phyloP scores from a whole-genome alignment of 64 coral and sea anemone genomes.

The Montipora foliosa region DNA sequence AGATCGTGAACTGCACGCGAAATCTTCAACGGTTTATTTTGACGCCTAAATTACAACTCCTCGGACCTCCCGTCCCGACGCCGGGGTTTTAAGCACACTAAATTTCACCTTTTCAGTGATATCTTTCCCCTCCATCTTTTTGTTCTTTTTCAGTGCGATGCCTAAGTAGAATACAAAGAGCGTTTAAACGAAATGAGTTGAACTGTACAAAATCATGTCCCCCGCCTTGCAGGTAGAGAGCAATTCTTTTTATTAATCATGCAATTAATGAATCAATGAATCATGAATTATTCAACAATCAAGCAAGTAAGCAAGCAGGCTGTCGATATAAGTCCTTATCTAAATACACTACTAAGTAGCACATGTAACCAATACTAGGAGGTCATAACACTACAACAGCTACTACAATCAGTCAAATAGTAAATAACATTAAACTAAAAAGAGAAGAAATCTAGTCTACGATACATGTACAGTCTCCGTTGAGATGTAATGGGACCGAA shows the following conservation, averaged over 20 bases:
- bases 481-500: too few relatives aligned
- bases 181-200: conserved; percentile 35
- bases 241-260: not conserved
- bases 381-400: not conserved
- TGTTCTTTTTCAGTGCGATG: conserved; percentile 42
- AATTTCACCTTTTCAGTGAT: not conserved
- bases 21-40: too few relatives aligned
- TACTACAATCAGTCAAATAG: not conserved
- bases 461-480: too few relatives aligned
- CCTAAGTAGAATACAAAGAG: conserved; percentile 12
- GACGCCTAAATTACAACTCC: too few relatives aligned
- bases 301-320: too few relatives aligned
- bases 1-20: too few relatives aligned
- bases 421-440: too few relatives aligned
- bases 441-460: too few relatives aligned
- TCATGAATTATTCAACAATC: not conserved
- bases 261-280: not conserved
- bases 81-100: too few relatives aligned
- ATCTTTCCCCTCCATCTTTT: not conserved
- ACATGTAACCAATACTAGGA: not conserved
- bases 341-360: too few relatives aligned
- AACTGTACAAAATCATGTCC: conserved; percentile 59
- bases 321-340: too few relatives aligned
- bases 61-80: too few relatives aligned
- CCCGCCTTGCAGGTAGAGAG: conserved; percentile 48